These are phyloP conservation scores for Palythoa caribaeorum DNA, from an alignment of 92 coral and sea anemone species.

Conservation along the genomic window DNA sequence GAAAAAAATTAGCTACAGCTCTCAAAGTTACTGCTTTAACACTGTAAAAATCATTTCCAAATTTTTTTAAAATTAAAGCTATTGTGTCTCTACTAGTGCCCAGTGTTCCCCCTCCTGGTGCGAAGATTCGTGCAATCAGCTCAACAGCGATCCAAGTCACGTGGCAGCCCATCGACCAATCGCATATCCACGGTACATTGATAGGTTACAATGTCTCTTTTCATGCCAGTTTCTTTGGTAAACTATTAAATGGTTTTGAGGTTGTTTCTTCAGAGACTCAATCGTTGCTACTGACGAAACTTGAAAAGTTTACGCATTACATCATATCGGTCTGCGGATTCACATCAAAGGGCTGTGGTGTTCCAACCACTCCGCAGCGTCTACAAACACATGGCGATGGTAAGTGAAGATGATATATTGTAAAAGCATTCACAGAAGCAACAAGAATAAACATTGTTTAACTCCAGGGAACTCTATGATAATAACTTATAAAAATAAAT, in stretches of 20 bases:
- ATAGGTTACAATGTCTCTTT: constrained; percentile 41
- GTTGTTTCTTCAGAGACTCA: neutral
- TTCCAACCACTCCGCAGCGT: neutral
- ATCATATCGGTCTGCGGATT: constrained; percentile 42
- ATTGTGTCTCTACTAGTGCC: constrained; percentile 18
- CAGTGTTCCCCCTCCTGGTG: constrained; percentile 26
- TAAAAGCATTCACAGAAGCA: neutral
- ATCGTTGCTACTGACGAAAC: neutral
- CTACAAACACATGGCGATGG: constrained; percentile 44
- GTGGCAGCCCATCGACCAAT: constrained; percentile 52
- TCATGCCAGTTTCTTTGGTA: constrained; percentile 7
- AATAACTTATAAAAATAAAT: no score
- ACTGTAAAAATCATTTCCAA: no score
- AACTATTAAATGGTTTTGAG: neutral
- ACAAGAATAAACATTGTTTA: neutral
- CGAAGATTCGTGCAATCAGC: neutral
- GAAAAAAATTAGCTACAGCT: no score
- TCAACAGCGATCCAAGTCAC: constrained; percentile 33
- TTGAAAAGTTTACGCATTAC: constrained; percentile 49
- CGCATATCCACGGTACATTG: constrained; percentile 40
- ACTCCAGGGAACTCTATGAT: neutral
- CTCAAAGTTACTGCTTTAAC: no score
- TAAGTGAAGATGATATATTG: neutral
- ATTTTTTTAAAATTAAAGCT: neutral
- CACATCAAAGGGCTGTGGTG: constrained; percentile 55